phyloP scores from a whole-genome alignment of 2,888 invertebrate species.

The Ctenicera cuprea region DNA sequence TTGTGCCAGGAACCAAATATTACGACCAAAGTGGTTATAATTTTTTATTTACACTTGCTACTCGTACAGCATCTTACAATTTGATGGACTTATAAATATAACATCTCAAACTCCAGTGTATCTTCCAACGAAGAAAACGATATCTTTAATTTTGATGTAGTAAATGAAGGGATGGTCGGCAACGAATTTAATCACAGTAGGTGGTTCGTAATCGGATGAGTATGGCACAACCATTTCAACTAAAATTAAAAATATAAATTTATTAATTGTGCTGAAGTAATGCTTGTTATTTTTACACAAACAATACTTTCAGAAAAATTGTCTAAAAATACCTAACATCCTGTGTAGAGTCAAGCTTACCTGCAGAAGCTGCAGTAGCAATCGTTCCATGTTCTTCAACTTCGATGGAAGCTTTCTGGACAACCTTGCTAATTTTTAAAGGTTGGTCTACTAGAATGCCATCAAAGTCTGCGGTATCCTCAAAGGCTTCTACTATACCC shows the following conservation, averaged over 20 bases:
- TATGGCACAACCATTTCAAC: neutral
- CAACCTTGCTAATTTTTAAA: slow-evolving; percentile 62
- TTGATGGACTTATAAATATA: no score
- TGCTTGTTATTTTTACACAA: no score
- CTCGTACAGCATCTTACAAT: no score
- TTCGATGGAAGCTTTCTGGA: slow-evolving; percentile 69
- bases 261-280: neutral
- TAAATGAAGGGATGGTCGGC: slow-evolving; percentile 35
- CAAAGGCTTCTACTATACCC: slow-evolving; percentile 55
- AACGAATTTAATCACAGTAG: slow-evolving; percentile 1
- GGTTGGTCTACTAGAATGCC: slow-evolving; percentile 59
- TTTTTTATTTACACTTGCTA: no score
- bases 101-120: slow-evolving; percentile 4
- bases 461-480: slow-evolving; percentile 58
- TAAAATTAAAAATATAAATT: neutral
- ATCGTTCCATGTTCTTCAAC: slow-evolving; percentile 65
- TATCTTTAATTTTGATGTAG: slow-evolving; percentile 2
- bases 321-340: no score
- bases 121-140: slow-evolving; percentile 22
- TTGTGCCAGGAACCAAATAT: no score
- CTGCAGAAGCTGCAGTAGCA: slow-evolving; percentile 35
- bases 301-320: no score
- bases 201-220: neutral
- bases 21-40: no score
- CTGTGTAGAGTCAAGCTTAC: slow-evolving; percentile 20